Evolutionary conservation across 2,888 invertebrate genomes (phyloP), one percentile per base, ranked within the genome.

Genomic region (Cordylochernes scorpioides): DNA sequence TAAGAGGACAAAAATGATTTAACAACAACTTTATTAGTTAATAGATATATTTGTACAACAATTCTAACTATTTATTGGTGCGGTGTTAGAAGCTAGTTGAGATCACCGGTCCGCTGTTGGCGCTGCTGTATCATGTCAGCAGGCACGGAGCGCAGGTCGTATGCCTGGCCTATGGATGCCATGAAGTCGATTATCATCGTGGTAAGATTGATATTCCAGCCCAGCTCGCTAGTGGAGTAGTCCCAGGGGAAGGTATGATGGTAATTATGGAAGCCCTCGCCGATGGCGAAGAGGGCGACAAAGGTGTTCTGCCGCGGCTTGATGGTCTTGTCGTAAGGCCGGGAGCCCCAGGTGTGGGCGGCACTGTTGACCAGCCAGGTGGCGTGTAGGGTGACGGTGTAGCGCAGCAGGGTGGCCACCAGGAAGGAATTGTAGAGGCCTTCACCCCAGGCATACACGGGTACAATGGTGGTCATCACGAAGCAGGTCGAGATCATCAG

Each of bases 361-460:
- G 75, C 71, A 49, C 80, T 82, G 53, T 88, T 88, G n/a, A 88
- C 84, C 45, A 72, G 67, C 63, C 74, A 91, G 2, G 88, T 88
- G 41, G 77, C 71, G 54, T 91, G 80, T 5, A 91, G 62, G 0
- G 73, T 74, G 39, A 69, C 59, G 30, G 69, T 69, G 55, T 84
- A 88, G 27, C 88, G 64, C 41, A 68, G 62, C 37, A 77, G 67
- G 2, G 63, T 61, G 46, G 72, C 70, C 7, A 84, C 63, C 60
- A 75, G 71, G 54, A 78, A 82, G 3, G 78, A 70, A 42, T 64
- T 66, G 56, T 67, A 61, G 9, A 73, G 49, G 2, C 62, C 60
- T 53, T 91, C 88, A 24, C 67, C 58, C 84, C 86, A 91, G 46
- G 64, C 67, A 49, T 71, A 68, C 48, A 67, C 66, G 1, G 88